Evolutionary conservation across 2,797 vertebrate species (phyloP).

Genomic region (Scomberomorus guttatus): DNA sequence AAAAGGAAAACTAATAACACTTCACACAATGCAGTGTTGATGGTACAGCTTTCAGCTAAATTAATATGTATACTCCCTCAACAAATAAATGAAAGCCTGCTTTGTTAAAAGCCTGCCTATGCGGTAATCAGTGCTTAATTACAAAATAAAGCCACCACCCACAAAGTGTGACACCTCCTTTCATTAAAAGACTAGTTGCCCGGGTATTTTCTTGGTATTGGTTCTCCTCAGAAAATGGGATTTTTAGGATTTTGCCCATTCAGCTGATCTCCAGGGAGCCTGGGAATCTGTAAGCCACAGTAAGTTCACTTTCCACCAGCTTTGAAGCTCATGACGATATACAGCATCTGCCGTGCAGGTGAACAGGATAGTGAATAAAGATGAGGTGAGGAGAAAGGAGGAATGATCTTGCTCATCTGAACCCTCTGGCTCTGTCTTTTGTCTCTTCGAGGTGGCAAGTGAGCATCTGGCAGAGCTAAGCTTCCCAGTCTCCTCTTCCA

Average conservation of each 20-base stretch:
- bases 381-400: conserved; percentile 50
- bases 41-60: conserved; percentile 25
- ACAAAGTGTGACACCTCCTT: conserved; percentile 44
- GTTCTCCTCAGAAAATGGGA: conserved; percentile 32
- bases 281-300: conserved; percentile 14
- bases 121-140: conserved; percentile 62
- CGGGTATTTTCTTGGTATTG: conserved; percentile 31
- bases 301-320: conserved; percentile 30
- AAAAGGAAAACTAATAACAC: conserved; percentile 32
- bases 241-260: conserved; percentile 50
- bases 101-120: conserved; percentile 52
- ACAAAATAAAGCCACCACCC: conserved; percentile 51
- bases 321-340: conserved; percentile 40
- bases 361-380: conserved; percentile 44
- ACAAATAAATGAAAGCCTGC: conserved; percentile 51
- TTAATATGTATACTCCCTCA: conserved; percentile 37
- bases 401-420: conserved; percentile 33
- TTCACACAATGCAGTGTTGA: conserved; percentile 27
- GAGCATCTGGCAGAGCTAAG: conserved; percentile 69
- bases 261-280: conserved; percentile 26
- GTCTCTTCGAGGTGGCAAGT: conserved; percentile 58
- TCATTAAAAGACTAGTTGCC: conserved; percentile 20
- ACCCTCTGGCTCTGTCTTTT: conserved; percentile 57
- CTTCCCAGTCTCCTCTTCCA: conserved; percentile 47
- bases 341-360: conserved; percentile 36